Conservation (phyloP, 2,797 vertebrate species). For the Meda fulgida region DNA sequence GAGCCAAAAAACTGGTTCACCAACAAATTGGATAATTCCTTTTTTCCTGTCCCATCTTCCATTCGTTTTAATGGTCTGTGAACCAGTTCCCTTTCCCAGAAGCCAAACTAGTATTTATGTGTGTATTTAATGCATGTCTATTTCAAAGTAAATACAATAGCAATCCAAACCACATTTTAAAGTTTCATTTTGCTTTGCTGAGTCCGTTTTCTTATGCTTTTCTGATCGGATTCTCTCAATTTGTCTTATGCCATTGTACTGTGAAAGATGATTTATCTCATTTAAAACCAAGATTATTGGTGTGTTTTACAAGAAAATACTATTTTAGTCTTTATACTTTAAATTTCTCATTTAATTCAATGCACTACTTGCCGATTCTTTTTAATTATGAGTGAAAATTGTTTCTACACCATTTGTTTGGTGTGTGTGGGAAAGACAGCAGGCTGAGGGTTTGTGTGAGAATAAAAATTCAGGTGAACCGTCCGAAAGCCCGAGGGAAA, state of each 20-base stretch:
- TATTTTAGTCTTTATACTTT: not conserved
- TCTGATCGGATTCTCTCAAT: not conserved
- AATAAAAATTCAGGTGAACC: constrained; percentile 68
- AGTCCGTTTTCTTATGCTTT: not conserved
- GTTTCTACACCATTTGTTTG: not conserved
- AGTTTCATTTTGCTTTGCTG: constrained; percentile 7
- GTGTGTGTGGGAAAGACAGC: not conserved
- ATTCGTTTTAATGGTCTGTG: constrained; percentile 38
- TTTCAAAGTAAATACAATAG: constrained; percentile 70
- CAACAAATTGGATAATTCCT: constrained; percentile 33
- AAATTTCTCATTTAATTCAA: not conserved
- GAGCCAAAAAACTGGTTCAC: constrained; percentile 33
- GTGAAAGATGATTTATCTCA: not conserved
- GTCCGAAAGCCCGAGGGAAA: constrained; percentile 64
- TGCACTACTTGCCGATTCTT: not conserved
- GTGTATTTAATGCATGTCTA: constrained; percentile 60
- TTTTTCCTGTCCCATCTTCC: constrained; percentile 38
- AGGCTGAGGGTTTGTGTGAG: constrained; percentile 52
- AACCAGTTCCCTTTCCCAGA: constrained; percentile 21
- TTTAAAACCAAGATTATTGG: not conserved
- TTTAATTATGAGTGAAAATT: not conserved
- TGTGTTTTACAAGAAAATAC: not conserved
- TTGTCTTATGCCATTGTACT: not conserved
- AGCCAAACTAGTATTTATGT: constrained; percentile 33
- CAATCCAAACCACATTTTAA: constrained; percentile 47